These are phyloP conservation scores for Rhombomys opimus DNA, from an alignment of 2,113 vertebrate species.

Conservation along the genomic window DNA sequence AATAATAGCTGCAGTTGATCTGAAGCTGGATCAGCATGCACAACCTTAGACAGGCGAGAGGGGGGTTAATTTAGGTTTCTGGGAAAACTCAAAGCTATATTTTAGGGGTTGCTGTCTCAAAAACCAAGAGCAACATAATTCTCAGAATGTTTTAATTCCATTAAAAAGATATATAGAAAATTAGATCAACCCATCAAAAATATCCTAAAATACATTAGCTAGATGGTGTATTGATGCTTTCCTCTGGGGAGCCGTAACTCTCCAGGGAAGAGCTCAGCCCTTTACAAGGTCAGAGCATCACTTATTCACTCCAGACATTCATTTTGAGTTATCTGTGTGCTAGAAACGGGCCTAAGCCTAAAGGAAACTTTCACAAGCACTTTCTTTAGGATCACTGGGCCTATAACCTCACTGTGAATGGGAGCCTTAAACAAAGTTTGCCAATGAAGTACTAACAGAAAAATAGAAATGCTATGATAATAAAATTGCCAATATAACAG, in stretches of 20 bases:
- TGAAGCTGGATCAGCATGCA: slow-evolving; percentile 65
- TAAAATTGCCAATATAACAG: background rate
- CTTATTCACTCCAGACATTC: background rate
- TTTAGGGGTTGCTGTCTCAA: slow-evolving; percentile 64
- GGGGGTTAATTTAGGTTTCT: slow-evolving; percentile 75
- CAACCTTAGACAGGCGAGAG: slow-evolving; percentile 37
- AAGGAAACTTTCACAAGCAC: background rate
- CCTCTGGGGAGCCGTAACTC: slow-evolving; percentile 8
- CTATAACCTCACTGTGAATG: slow-evolving; percentile 6
- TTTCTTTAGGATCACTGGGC: background rate
- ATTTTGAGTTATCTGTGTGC: background rate
- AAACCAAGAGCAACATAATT: slow-evolving; percentile 26
- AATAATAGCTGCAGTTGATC: slow-evolving; percentile 61
- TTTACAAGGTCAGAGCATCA: slow-evolving; percentile 13
- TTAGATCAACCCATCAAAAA: slow-evolving; percentile 28
- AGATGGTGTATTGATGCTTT: background rate
- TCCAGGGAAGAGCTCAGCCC: slow-evolving; percentile 11
- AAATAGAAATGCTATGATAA: background rate
- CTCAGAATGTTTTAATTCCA: slow-evolving; percentile 53
- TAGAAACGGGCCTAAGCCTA: background rate
- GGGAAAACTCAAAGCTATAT: slow-evolving; percentile 65
- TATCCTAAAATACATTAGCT: background rate
- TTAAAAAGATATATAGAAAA: slow-evolving; percentile 59
- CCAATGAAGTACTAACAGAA: background rate
- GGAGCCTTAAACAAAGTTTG: background rate